Evolutionary conservation across 2,113 vertebrate species (phyloP), one percentile per base, ranked within the genome.

Genomic region (Odocoileus virginianus): DNA sequence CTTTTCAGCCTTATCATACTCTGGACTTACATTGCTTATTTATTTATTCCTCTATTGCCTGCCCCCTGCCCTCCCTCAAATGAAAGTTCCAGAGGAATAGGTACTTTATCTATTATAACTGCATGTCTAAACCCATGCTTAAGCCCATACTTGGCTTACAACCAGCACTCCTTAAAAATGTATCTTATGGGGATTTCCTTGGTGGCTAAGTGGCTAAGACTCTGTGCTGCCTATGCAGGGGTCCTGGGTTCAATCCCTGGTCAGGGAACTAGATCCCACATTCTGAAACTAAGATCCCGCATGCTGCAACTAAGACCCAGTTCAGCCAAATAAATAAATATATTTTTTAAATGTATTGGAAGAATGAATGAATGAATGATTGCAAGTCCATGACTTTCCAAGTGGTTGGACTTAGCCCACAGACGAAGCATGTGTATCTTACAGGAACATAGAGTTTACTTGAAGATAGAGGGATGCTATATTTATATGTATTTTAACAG

Each of bases 281-380:
- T 74, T 74, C 36, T 0, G 0, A 74, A 74, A 74, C 19, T 74
- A 74, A 74, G n/a, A 40, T 74, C 19, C 10, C 0, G 0, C n/a
- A 12, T 74, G 67, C n/a, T 23, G 19, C 19, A 74, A 74, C 19
- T 40, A 74, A 74, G 67, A 74, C 10, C n/a, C n/a, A 13, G 19
- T 74, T 74, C 19, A 25, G 19, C 67, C 19, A 74, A 71, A 74
- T 74, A 74, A 74, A 74, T 11, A 74, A 71, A 71, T 5, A 19
- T 11, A 61, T 17, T 36, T 36, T 67, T 21, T 21, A 0, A 76
- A 27, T 43, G 40, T 76, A 76, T 15, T 43, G 11, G 40, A 74
- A 40, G 67, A 36, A 54, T 54, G 50, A 82, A 36, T 54, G n/a
- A 43, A 12, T 19, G 76, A 74, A 57, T 40, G 36, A 87, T 21